phyloP scores from a whole-genome alignment of 2,113 vertebrate genomes.

The Varanus salvator region DNA sequence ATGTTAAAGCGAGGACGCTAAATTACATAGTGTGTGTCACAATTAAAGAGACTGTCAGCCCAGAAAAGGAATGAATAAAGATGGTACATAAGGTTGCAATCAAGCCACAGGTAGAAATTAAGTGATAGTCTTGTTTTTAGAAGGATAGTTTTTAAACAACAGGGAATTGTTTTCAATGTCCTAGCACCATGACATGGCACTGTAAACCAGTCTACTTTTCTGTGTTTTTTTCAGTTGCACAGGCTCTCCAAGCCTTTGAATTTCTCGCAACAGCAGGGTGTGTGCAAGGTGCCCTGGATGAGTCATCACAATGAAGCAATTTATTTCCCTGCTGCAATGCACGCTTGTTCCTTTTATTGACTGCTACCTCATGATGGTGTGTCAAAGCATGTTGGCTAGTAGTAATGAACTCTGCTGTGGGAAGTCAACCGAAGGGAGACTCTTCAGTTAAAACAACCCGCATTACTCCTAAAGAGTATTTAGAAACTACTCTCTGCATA shows the following conservation, averaged over 20 bases:
- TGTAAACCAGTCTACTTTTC: neutral
- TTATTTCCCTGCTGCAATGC: slow-evolving; percentile 28
- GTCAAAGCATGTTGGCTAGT: slow-evolving; percentile 43
- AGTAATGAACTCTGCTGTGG: slow-evolving; percentile 25
- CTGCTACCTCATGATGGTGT: slow-evolving; percentile 1
- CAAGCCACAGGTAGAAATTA: neutral
- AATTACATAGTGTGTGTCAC: neutral
- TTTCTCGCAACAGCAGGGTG: slow-evolving; percentile 22
- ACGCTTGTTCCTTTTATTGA: slow-evolving; percentile 25
- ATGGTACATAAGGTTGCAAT: neutral
- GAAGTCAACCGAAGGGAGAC: slow-evolving; percentile 34
- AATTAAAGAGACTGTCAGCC: neutral
- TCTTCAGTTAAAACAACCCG: neutral
- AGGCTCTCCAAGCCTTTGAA: slow-evolving; percentile 6
- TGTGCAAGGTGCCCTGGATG: slow-evolving; percentile 4
- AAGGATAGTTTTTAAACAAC: neutral
- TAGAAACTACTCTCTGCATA: neutral
- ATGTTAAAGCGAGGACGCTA: neutral
- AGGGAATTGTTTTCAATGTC: neutral
- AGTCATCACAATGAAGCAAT: slow-evolving; percentile 35
- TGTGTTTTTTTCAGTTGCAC: neutral
- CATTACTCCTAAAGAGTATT: neutral
- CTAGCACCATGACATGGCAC: neutral
- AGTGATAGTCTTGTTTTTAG: neutral
- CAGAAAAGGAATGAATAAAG: neutral